phyloP scores from a whole-genome alignment of 2,888 invertebrate species.

The Eupithecia subfuscata region DNA sequence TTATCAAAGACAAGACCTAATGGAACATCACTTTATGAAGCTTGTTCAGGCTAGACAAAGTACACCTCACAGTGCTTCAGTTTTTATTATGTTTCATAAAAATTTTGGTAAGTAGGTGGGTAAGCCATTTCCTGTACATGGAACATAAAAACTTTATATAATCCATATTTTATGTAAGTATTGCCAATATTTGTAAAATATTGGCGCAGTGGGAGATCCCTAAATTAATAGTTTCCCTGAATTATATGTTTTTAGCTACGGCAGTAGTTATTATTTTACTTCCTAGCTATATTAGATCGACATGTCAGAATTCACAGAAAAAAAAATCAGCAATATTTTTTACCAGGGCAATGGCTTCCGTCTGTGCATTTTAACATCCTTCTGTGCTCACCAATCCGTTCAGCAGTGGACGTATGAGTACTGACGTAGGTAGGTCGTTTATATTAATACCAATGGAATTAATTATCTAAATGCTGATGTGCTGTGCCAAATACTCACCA shows the following conservation, averaged over 20 bases:
- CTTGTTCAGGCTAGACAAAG: background rate
- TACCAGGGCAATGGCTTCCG: background rate
- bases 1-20: background rate
- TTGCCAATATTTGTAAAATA: constrained; percentile 13
- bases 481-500: too few relatives aligned
- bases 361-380: background rate
- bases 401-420: background rate
- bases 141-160: too few relatives aligned
- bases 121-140: background rate
- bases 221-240: background rate
- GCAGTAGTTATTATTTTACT: background rate
- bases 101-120: background rate
- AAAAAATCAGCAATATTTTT: background rate
- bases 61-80: background rate
- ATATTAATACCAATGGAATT: background rate
- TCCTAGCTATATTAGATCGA: background rate
- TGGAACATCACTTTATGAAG: background rate
- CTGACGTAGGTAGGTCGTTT: background rate
- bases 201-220: constrained; percentile 8
- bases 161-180: background rate
- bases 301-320: background rate
- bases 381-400: too few relatives aligned
- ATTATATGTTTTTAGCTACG: background rate
- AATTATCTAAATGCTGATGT: too few relatives aligned
- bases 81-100: background rate